phyloP scores from a whole-genome alignment of 1,140 invertebrate genomes.

The Penaeus chinensis region DNA sequence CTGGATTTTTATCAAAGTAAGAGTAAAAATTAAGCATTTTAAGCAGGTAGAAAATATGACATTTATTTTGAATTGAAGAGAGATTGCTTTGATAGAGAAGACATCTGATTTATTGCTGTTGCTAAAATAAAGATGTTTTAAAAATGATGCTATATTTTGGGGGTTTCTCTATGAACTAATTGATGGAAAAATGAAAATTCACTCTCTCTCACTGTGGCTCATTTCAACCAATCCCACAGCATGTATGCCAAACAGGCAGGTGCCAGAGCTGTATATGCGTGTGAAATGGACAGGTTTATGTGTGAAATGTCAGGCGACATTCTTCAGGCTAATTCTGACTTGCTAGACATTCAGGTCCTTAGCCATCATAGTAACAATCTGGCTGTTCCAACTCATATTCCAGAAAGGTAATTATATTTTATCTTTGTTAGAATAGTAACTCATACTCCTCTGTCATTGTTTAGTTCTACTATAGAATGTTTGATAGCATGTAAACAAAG shows the following conservation, averaged over 20 bases:
- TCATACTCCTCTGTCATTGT: too few species aligned
- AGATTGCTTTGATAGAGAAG: too few species aligned
- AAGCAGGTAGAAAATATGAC: too few species aligned
- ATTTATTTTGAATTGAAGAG: too few species aligned
- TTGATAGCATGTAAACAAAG: too few species aligned
- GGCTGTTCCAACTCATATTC: constrained; percentile 71
- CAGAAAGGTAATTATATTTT: constrained; percentile 67
- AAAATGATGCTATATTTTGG: too few species aligned
- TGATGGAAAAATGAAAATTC: neutral
- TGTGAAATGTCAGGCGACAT: constrained; percentile 73
- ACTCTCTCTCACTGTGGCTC: too few species aligned
- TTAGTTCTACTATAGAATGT: too few species aligned
- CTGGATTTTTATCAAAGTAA: too few species aligned
- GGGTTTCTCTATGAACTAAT: neutral
- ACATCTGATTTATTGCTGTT: too few species aligned
- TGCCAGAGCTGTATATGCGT: constrained; percentile 74
- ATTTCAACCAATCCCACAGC: constrained; percentile 67
- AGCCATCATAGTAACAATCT: constrained; percentile 73
- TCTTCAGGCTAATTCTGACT: constrained; percentile 70
- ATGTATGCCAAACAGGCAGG: constrained; percentile 74
- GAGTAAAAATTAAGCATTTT: too few species aligned
- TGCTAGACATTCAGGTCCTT: constrained; percentile 69
- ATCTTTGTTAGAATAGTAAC: neutral
- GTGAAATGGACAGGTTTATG: constrained; percentile 77
- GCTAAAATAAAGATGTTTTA: too few species aligned